Base-by-base conservation (phyloP, 2,113 vertebrate species). In the Hucho hucho region DNA sequence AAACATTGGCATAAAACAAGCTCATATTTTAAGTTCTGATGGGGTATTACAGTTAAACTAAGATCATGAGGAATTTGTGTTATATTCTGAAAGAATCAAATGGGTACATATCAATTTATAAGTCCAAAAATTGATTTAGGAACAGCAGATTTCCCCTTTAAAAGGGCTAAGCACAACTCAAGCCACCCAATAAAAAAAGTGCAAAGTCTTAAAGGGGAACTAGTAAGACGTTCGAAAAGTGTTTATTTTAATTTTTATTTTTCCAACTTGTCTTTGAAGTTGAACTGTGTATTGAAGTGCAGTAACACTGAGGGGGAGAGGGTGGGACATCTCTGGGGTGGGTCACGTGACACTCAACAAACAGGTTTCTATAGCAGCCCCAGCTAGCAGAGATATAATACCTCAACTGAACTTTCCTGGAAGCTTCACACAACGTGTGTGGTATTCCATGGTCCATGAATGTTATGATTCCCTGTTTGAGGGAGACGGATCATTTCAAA, bases 131-230 rank as follows among this genome's bases (percentile, higher is more conserved):
- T 43, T 9, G 37, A 43, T 43, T 2, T 43, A 43, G 37, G 2
- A 43, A 43, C 37, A 3, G 9, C 37, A 43, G 37, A 2, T 43
- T 3, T 9, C 0, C 37, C 9, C 9, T 12, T 43, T 43, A 43
- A 43, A 12, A 18, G 49, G 16, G 49, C 5, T 18, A 4, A 18
- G 49, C 49, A 18, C 49, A 53, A 53, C 3, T 49, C 49, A 53
- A 53, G 49, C 58, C 58, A 61, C 16, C 64, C n/a, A 24, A 69
- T 68, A 64, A 53, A 75, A 65, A 43, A 6, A 76, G 69, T 24
- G 58, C 4, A 22, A 61, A 61, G n/a, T 61, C 58, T n/a, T 61
- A 61, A 61, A 59, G n/a, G 16, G 58, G 58, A 56, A 26, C 69
- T 28, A n/a, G 24, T 4, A 53, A n/a, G 12, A 2, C 26, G 43